phyloP scores from a whole-genome alignment of 2,113 vertebrate species.

The Donacobius atricapilla region DNA sequence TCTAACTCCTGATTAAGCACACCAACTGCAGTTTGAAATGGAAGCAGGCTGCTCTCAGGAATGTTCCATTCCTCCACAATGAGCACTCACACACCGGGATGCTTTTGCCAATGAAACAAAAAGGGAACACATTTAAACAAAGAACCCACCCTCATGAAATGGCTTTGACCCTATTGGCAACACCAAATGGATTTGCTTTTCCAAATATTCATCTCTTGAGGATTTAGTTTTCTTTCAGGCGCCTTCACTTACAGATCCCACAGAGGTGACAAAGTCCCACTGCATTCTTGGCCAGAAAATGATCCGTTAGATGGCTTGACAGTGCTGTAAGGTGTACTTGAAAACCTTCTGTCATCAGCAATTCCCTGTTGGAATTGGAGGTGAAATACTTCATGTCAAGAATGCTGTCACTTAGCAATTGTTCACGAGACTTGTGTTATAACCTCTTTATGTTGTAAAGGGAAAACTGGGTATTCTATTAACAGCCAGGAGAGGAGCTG shows the following conservation, averaged over 20 bases:
- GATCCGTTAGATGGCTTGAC: not conserved
- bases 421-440: constrained; percentile 23
- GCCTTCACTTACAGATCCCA: not conserved
- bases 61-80: not conserved
- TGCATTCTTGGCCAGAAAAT: constrained; percentile 23
- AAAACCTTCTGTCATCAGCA: constrained; percentile 11
- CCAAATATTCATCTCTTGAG: not conserved
- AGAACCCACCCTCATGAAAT: not conserved
- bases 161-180: not conserved
- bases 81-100: not conserved
- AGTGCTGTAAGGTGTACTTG: not conserved
- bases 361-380: not conserved
- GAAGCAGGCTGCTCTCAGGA: not conserved
- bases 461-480: constrained; percentile 32
- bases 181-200: not conserved
- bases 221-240: not conserved
- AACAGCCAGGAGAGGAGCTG: constrained; percentile 19
- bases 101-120: not conserved
- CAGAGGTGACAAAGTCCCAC: not conserved
- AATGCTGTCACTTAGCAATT: constrained; percentile 35
- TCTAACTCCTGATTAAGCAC: not conserved
- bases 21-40: not conserved
- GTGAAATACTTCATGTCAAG: constrained; percentile 42
- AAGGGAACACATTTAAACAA: not conserved
- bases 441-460: not conserved